phyloP scores from a whole-genome alignment of 2,113 vertebrate genomes.

The Triplophysa rosa region DNA sequence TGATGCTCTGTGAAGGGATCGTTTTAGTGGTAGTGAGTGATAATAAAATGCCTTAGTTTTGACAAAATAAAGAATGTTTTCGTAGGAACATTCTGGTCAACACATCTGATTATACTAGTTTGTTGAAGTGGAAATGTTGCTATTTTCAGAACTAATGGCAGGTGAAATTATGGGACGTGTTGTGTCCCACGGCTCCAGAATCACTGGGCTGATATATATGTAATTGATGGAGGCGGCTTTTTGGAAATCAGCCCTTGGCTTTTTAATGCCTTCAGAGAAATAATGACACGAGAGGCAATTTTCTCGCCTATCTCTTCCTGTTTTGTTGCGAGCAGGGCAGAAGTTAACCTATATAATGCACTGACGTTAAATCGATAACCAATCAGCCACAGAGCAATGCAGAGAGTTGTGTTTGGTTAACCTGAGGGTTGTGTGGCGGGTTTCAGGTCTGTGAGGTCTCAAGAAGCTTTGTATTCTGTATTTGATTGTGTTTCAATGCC shows the following conservation, averaged over 20 bases:
- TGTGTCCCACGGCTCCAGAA: too few species aligned
- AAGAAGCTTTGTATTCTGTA: too few species aligned
- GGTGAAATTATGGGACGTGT: background rate
- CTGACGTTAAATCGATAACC: constrained; percentile 66
- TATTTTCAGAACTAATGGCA: background rate
- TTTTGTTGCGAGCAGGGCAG: constrained; percentile 44
- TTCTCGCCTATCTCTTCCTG: constrained; percentile 36
- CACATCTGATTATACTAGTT: too few species aligned
- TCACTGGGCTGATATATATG: background rate
- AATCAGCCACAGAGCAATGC: constrained; percentile 59
- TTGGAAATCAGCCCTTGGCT: background rate
- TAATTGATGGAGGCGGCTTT: background rate
- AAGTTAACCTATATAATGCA: constrained; percentile 47
- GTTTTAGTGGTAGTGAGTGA: too few species aligned
- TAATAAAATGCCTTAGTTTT: too few species aligned
- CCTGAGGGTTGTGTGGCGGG: constrained; percentile 18
- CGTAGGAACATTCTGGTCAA: too few species aligned
- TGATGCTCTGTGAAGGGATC: too few species aligned
- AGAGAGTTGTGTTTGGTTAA: constrained; percentile 55
- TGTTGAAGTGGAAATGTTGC: too few species aligned
- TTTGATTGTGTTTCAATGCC: too few species aligned
- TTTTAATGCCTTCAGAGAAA: constrained; percentile 16
- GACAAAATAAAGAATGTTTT: too few species aligned
- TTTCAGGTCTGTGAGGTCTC: too few species aligned
- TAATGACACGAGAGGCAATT: constrained; percentile 8